Conservation (phyloP, 2,797 vertebrate genomes). For the Takifugu ocellatus region DNA sequence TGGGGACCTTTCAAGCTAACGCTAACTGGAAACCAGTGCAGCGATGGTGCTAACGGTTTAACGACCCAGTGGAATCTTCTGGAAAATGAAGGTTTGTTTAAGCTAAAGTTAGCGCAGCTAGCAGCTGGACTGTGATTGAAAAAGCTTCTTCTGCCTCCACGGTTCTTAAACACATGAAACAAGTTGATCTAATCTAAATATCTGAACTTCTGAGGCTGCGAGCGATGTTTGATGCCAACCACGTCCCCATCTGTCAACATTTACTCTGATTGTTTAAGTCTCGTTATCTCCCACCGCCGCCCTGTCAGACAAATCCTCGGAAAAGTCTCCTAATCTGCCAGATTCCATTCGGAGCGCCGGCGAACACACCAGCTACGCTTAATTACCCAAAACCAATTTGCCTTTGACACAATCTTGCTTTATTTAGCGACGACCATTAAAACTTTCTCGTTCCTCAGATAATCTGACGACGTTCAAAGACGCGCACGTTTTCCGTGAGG, state of each 20-base stretch:
- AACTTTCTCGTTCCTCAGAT: constrained; percentile 23
- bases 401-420: constrained; percentile 27
- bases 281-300: constrained; percentile 33
- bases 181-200: no score
- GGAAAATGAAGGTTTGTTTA: no score
- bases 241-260: constrained; percentile 15
- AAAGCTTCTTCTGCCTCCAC: no score
- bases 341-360: constrained; percentile 32
- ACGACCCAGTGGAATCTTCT: no score
- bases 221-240: constrained; percentile 7
- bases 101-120: no score
- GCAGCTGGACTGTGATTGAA: no score
- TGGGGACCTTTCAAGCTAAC: no score
- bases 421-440: constrained; percentile 24
- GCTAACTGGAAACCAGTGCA: no score
- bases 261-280: constrained; percentile 35
- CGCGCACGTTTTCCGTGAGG: neutral
- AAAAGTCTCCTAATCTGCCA: constrained; percentile 37
- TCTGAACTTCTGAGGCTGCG: no score
- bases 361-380: constrained; percentile 27
- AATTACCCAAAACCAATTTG: constrained; percentile 50
- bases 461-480: neutral
- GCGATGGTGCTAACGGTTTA: no score
- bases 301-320: constrained; percentile 31
- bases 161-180: no score